A percentile compares a stretch with the other conserved stretches of the same genome.
phyloP scores from a whole-genome alignment of 2,888 invertebrate species.

The Hemistola chrysoprasaria region DNA sequence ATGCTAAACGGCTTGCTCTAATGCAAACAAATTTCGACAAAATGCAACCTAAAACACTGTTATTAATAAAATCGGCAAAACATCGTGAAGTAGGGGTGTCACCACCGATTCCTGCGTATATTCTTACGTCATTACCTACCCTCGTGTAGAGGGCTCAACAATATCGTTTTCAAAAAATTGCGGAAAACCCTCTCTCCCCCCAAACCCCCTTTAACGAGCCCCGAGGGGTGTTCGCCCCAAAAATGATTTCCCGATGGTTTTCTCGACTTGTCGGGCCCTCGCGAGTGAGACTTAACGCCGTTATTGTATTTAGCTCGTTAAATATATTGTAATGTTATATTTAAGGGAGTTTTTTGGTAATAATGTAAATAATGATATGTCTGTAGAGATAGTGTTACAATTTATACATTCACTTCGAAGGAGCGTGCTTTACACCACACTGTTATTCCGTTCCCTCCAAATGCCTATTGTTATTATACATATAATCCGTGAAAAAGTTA shows the following conservation, averaged over 20 bases:
- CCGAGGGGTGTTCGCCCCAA: conserved; percentile 33
- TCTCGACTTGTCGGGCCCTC: conserved; percentile 9
- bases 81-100: conserved; percentile 7
- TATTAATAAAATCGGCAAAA: conserved; percentile 16
- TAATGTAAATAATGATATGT: conserved; percentile 14
- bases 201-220: conserved; percentile 39
- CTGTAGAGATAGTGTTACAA: background rate
- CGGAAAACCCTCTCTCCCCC: conserved; percentile 37
- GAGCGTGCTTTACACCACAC: background rate
- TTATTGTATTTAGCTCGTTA: conserved; percentile 46
- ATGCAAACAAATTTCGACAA: too few relatives aligned
- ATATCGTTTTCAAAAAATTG: conserved; percentile 52
- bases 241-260: conserved; percentile 44
- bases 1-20: too few relatives aligned
- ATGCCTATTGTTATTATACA: too few relatives aligned
- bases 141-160: conserved; percentile 37
- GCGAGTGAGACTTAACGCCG: conserved; percentile 28
- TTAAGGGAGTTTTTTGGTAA: conserved; percentile 26
- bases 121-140: conserved; percentile 45
- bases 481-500: too few relatives aligned
- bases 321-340: conserved; percentile 43
- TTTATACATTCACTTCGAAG: background rate
- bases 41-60: background rate
- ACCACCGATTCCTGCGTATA: conserved; percentile 27
- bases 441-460: too few relatives aligned